These are phyloP conservation scores for Hemicentrotus pulcherrimus DNA, from an alignment of 35 echinoderm and acorn worm genomes.

Conservation along the genomic window DNA sequence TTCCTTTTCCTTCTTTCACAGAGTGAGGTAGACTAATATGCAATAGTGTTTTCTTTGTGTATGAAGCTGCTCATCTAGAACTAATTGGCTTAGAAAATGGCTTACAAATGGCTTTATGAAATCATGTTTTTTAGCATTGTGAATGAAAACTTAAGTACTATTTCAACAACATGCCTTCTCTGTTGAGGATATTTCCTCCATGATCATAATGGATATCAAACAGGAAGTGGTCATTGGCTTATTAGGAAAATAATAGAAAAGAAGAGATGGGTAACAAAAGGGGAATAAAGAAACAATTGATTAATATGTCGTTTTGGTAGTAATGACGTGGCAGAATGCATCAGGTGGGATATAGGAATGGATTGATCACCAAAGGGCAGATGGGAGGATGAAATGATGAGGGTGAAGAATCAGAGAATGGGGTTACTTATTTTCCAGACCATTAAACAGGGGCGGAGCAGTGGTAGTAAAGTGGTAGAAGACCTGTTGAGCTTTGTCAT, in stretches of 20 bases:
- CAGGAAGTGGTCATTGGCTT: not conserved
- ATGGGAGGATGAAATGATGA: not conserved
- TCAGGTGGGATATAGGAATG: not conserved
- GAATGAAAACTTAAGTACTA: not conserved
- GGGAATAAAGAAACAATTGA: conserved; percentile 2
- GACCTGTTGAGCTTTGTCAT: not conserved
- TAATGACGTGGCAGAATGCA: not conserved
- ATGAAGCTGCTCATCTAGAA: not conserved
- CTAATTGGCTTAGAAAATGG: conserved; percentile 41
- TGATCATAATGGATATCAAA: not conserved
- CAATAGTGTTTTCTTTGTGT: conserved; percentile 29
- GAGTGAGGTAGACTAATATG: not conserved
- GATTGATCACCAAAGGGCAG: not conserved
- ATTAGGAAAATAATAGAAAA: not conserved
- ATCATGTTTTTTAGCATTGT: not conserved
- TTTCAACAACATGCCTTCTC: not conserved
- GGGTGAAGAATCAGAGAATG: not conserved
- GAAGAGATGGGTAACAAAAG: not conserved
- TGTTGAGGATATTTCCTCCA: not conserved
- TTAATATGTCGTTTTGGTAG: not conserved
- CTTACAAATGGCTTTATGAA: conserved; percentile 22
- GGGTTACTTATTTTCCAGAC: not conserved
- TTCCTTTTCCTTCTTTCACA: not conserved
- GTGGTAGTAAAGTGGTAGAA: not conserved
- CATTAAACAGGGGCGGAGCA: conserved; percentile 1